These are phyloP conservation scores for Macrotrachela quadricornifera DNA, from an alignment of 1,140 invertebrate genomes.

Conservation along the genomic window DNA sequence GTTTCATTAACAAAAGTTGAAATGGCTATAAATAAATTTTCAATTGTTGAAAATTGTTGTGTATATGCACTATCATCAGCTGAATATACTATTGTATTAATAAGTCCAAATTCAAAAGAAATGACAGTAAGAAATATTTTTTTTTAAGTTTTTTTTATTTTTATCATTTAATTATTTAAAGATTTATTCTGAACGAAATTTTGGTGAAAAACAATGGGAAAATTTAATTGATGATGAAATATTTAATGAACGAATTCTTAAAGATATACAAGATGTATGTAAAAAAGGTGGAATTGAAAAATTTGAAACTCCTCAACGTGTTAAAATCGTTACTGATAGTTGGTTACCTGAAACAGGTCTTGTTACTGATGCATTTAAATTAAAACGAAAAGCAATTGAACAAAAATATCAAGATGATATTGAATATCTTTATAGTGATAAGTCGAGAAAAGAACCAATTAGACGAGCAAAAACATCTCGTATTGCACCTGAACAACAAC, in stretches of 20 bases:
- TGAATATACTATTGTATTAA: neutral
- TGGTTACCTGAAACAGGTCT: constrained; percentile 89
- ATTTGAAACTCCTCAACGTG: constrained; percentile 72
- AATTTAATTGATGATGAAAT: too few species aligned
- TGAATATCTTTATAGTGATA: neutral
- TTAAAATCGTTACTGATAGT: constrained; percentile 62
- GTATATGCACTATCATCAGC: neutral
- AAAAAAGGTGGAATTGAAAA: constrained; percentile 39
- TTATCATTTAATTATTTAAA: too few species aligned
- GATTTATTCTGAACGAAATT: too few species aligned
- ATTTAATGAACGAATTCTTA: too few species aligned
- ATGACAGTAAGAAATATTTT: too few species aligned
- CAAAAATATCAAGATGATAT: neutral
- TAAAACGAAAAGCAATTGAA: constrained; percentile 43
- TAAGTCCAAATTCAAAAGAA: too few species aligned
- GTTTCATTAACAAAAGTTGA: constrained; percentile 76
- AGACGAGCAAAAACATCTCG: too few species aligned
- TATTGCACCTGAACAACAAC: too few species aligned
- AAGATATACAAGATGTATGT: too few species aligned
- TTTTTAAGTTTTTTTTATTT: too few species aligned
- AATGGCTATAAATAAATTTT: constrained; percentile 9
- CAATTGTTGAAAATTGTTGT: constrained; percentile 2
- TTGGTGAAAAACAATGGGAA: too few species aligned
- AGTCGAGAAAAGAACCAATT: too few species aligned
- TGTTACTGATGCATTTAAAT: constrained; percentile 85